Evolutionary conservation across 2,888 invertebrate species (phyloP).

Genomic region (Sesia apiformis): DNA sequence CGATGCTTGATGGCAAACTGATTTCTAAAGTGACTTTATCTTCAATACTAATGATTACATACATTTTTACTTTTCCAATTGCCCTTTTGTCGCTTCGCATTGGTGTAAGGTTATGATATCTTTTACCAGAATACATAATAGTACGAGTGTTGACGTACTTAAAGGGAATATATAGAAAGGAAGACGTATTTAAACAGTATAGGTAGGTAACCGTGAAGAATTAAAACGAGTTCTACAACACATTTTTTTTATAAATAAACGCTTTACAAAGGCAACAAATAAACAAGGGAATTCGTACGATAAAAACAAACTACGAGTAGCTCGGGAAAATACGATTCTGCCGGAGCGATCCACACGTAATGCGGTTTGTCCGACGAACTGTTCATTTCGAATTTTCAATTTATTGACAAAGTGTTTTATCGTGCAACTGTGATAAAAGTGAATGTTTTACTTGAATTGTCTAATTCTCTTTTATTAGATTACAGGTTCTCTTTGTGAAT

Average conservation of each 20-base stretch:
- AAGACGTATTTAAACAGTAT: background rate
- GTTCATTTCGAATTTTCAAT: slow-evolving; percentile 25
- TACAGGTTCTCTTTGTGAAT: too few relatives aligned
- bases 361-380: slow-evolving; percentile 17
- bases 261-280: slow-evolving; percentile 3
- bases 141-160: too few relatives aligned
- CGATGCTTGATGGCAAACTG: too few relatives aligned
- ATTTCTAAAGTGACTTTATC: too few relatives aligned
- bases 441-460: background rate
- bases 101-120: too few relatives aligned
- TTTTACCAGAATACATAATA: too few relatives aligned
- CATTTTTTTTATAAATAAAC: background rate
- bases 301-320: slow-evolving; percentile 29
- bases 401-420: slow-evolving; percentile 1
- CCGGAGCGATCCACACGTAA: slow-evolving; percentile 16
- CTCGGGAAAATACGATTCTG: slow-evolving; percentile 20
- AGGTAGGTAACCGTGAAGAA: background rate
- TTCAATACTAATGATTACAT: too few relatives aligned
- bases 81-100: too few relatives aligned
- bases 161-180: background rate
- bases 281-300: slow-evolving; percentile 21
- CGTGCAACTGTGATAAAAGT: background rate
- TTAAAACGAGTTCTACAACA: background rate
- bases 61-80: too few relatives aligned
- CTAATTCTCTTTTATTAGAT: too few relatives aligned